Evolutionary conservation across 2,797 vertebrate genomes (phyloP), one percentile per base, ranked within the genome.

Genomic region (Gymnothorax javanicus): DNA sequence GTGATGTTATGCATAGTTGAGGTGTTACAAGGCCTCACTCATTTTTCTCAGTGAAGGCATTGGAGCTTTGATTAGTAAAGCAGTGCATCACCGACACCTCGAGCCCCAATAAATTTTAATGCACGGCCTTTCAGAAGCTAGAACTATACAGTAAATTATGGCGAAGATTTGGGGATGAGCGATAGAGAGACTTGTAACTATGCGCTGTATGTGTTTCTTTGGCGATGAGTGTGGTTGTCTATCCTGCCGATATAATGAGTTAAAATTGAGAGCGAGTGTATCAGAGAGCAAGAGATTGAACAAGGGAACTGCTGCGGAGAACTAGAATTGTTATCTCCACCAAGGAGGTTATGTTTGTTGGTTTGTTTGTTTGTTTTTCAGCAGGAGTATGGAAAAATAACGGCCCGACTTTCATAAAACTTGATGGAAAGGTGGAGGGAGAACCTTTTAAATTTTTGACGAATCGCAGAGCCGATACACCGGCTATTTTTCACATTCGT

Each of bases 1-100:
- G 64, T 84, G 89, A 89, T 82, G 89, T 89, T 89, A 86, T 88
- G 91, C 88, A 88, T 84, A 62, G 11, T 15, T 64, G 62, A 25
- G 82, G 69, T 86, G 84, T 86, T 85, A 86, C 67, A 86, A 85
- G 87, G 33, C 33, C 86, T 62, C 84, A 85, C 77, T 56, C 7
- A 54, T 86, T 52, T 23, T 71, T 33, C 82, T 87, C 67, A 73
- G 67, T 84, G 73, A 75, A 84, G 60, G 58, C 71, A 79, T 84
- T 54, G 87, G 77, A 69, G 86, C 87, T 90, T 85, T 59, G 86
- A 52, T 75, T 88, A 81, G 85, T 69, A 85, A 88, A 87, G 86
- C 52, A 27, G 79, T 59, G 85, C 81, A 83, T 75, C 84, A 79
- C 71, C 57, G 75, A 85, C 81, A 87, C 57, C 64, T 85, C 86